phyloP scores from a whole-genome alignment of 2,888 invertebrate genomes.

The Blera fallax region DNA sequence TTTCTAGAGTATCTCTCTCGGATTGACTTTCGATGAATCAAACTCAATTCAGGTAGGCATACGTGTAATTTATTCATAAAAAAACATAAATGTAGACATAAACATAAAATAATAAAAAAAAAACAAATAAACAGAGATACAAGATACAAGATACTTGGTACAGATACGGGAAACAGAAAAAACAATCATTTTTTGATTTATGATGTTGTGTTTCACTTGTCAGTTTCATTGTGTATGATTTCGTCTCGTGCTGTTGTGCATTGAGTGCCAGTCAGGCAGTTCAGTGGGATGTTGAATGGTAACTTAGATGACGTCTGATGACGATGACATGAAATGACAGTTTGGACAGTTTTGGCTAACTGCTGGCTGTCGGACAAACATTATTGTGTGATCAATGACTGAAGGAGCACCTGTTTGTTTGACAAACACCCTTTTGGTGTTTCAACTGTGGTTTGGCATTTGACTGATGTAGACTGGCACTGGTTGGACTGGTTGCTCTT shows the following conservation, averaged over 20 bases:
- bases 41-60: conserved; percentile 71
- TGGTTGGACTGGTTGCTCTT: not conserved
- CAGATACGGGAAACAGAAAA: conserved; percentile 15
- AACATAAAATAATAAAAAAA: conserved; percentile 22
- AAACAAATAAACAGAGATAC: conserved; percentile 23
- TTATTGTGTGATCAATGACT: conserved; percentile 41
- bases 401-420: conserved; percentile 54
- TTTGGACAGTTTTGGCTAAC: conserved; percentile 71
- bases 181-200: conserved; percentile 61
- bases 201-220: conserved; percentile 71
- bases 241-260: conserved; percentile 41
- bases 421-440: conserved; percentile 8
- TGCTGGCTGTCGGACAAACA: conserved; percentile 48
- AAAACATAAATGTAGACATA: conserved; percentile 34
- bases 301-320: conserved; percentile 43
- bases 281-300: conserved; percentile 24
- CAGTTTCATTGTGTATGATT: conserved; percentile 68
- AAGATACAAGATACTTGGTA: conserved; percentile 38
- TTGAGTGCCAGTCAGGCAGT: conserved; percentile 29
- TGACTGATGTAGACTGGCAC: not conserved
- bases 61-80: conserved; percentile 66
- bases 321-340: conserved; percentile 71
- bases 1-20: conserved; percentile 56
- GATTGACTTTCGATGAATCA: conserved; percentile 71
- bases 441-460: not conserved